Base-by-base conservation (phyloP, 2,888 invertebrate species). In the Prosopocoilus inquinatus region DNA sequence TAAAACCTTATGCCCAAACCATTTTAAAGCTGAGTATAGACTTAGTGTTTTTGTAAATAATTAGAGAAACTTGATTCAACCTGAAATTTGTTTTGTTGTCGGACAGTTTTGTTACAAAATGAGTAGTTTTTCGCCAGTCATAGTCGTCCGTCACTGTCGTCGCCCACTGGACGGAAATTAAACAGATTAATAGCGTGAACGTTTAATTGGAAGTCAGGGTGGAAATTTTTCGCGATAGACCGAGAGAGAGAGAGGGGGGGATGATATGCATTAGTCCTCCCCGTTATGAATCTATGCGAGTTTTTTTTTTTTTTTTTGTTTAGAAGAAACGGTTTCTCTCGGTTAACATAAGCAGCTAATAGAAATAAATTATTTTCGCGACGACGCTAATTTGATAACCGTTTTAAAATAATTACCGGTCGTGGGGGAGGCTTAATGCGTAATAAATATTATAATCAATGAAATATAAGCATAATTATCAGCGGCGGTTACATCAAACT, bases 121-220 rank as follows among this genome's bases (percentile, higher is more conserved):
- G 41, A 11, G 41, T 41, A 41, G 41, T 41, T 41, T 28, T 41
- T 41, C 41, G 41, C 41, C 16, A 41, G 41, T 41, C 41, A 41
- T 41, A 41, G 61, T 63, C 61, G 57, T 64, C 57, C 61, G 62
- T 63, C 64, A 65, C 51, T 64, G 63, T 65, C 61, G 57, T 50
- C 46, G 55, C 54, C 56, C 59, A 56, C 54, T 59, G 60, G 61
- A 63, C 65, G 64, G 65, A 65, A 65, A 65, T 65, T 65, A 64
- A 65, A 65, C 64, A 62, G 60, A 65, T 63, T 65, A 65, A 64
- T 63, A 64, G 62, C 51, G 51, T 47, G 57, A 56, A 55, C 59
- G 61, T 63, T 63, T 61, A 59, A 50, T 57, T 53, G 41, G 41
- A 41, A 41, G 41, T 16, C 13, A 41, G 41, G 16, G 41, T 13